These are phyloP conservation scores for Aphodius sticticus DNA, from an alignment of 2,888 invertebrate genomes.

Conservation along the genomic window DNA sequence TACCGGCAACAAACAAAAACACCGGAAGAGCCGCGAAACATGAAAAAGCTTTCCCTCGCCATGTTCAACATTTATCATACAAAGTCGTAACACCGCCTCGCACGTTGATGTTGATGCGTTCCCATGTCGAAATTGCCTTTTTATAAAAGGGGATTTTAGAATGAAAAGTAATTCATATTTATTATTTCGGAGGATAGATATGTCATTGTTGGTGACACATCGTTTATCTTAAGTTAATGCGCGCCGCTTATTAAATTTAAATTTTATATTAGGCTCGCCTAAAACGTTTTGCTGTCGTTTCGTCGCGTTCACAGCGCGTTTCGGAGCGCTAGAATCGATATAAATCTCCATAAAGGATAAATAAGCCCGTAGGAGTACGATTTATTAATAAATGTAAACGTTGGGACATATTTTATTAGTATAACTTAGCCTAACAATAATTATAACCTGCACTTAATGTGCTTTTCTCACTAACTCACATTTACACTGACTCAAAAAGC, in stretches of 20 bases:
- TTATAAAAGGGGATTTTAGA: neutral
- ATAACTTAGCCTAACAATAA: too few relatives aligned
- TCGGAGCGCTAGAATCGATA: neutral
- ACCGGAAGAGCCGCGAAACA: slow-evolving; percentile 10
- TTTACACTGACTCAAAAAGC: too few relatives aligned
- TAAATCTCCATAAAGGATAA: neutral
- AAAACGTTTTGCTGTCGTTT: neutral
- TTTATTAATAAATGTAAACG: neutral
- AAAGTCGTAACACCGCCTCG: neutral
- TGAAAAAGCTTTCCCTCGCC: slow-evolving; percentile 22
- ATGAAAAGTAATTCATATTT: neutral
- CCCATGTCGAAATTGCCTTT: neutral
- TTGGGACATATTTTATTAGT: too few relatives aligned
- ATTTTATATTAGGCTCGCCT: neutral
- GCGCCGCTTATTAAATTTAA: neutral
- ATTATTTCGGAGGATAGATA: neutral
- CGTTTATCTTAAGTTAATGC: neutral
- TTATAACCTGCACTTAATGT: too few relatives aligned
- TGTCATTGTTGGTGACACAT: neutral
- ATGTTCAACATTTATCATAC: slow-evolving; percentile 22
- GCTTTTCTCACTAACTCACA: too few relatives aligned
- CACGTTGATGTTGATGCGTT: neutral
- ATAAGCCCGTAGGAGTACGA: neutral
- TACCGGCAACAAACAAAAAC: neutral
- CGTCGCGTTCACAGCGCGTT: neutral